A percentile compares a stretch with the other conserved stretches of the same genome.
These are phyloP conservation scores for Pogonomyrmex barbatus DNA, from an alignment of 1,140 invertebrate species.

Conservation along the genomic window DNA sequence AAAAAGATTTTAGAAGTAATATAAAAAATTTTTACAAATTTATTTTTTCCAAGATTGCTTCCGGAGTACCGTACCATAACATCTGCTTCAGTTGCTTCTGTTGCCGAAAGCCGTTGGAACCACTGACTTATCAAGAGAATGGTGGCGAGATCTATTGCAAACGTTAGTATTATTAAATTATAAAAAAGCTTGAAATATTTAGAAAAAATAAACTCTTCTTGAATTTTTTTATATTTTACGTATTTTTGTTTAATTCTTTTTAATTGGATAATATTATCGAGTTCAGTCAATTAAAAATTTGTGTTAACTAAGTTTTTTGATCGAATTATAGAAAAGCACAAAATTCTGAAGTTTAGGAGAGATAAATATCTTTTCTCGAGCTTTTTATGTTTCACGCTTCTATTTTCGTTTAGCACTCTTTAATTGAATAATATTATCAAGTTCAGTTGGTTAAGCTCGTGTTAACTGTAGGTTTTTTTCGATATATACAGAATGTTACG, in stretches of 20 bases:
- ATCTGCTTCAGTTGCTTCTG: constrained; percentile 86
- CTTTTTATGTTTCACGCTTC: background rate
- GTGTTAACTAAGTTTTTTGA: constrained; percentile 27
- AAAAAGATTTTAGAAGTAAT: background rate
- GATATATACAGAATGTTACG: constrained; percentile 79
- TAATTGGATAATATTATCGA: background rate
- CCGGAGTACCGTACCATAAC: constrained; percentile 84
- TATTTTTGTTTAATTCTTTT: background rate
- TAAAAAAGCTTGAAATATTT: background rate
- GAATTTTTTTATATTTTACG: background rate
- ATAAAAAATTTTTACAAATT: constrained; percentile 21
- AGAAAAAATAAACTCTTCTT: background rate
- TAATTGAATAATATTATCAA: background rate
- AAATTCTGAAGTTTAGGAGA: background rate
- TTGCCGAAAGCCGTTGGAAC: constrained; percentile 85
- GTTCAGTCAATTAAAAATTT: background rate
- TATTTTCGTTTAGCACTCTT: background rate
- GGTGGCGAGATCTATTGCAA: constrained; percentile 86
- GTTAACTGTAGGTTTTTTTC: constrained; percentile 25
- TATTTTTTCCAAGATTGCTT: constrained; percentile 76
- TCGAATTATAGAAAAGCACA: background rate
- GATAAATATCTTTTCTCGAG: background rate
- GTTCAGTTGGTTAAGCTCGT: background rate
- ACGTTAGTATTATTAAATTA: constrained; percentile 80
- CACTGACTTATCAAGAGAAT: constrained; percentile 85